Evolutionary conservation across 2,113 vertebrate genomes (phyloP).

Genomic region (Thunnus thynnus): DNA sequence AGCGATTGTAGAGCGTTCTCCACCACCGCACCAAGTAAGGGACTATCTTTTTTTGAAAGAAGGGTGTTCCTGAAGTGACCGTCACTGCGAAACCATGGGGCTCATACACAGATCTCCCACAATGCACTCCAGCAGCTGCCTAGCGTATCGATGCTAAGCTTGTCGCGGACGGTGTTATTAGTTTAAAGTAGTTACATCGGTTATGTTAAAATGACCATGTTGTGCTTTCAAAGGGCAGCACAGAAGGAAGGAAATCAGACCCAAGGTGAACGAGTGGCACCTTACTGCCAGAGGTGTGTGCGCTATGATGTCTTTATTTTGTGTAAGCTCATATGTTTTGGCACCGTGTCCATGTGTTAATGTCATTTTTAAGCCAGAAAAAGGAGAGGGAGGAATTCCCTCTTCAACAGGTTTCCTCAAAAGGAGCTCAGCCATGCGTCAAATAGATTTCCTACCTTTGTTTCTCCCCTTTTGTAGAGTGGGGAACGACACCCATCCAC

Average conservation of each 20-base stretch:
- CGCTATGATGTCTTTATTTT: background rate
- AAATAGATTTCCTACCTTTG: constrained; percentile 79
- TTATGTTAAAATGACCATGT: constrained; percentile 17
- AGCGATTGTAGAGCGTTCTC: no score
- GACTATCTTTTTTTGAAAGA: no score
- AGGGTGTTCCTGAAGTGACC: no score
- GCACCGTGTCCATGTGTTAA: constrained; percentile 40
- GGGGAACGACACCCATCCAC: constrained; percentile 36
- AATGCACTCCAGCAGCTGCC: no score
- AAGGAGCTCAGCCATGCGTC: constrained; percentile 65
- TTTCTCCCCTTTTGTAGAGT: constrained; percentile 39
- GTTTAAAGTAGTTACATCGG: background rate
- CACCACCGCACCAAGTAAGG: no score
- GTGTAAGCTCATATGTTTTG: constrained; percentile 20
- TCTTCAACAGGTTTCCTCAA: constrained; percentile 75
- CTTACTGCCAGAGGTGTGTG: constrained; percentile 9
- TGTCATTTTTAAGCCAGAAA: constrained; percentile 49
- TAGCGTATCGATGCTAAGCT: background rate
- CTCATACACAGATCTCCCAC: background rate
- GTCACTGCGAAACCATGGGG: no score
- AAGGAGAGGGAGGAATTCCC: constrained; percentile 74
- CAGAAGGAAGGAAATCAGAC: constrained; percentile 10
- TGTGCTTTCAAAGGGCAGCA: background rate
- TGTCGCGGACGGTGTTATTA: background rate
- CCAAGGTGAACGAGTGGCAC: constrained; percentile 1